phyloP scores from a whole-genome alignment of 1,140 invertebrate genomes.

The Cherax destructor region DNA sequence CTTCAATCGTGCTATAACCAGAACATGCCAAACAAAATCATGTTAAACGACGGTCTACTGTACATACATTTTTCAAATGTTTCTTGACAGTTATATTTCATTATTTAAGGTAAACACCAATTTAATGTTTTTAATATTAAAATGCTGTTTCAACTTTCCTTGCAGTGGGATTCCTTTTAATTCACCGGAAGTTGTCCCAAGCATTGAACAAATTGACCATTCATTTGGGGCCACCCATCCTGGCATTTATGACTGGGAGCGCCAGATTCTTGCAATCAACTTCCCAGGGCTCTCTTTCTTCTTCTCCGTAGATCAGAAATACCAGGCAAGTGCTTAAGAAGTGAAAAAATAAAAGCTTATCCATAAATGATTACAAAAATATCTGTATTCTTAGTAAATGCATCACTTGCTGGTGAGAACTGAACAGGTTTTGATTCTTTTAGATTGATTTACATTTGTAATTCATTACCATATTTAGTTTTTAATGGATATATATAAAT shows the following conservation, averaged over 20 bases:
- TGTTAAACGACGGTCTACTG: no score
- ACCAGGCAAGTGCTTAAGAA: constrained; percentile 80
- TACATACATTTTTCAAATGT: no score
- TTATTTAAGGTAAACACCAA: background rate
- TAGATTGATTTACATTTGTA: no score
- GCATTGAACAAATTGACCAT: constrained; percentile 97
- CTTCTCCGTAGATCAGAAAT: constrained; percentile 95
- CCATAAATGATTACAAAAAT: no score
- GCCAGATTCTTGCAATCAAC: constrained; percentile 94
- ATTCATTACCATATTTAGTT: no score
- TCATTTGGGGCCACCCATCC: constrained; percentile 99
- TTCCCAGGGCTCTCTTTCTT: constrained; percentile 96
- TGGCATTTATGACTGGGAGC: constrained; percentile 95
- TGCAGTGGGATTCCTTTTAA: constrained; percentile 93
- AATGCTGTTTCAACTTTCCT: background rate
- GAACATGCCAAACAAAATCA: no score
- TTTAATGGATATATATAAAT: no score
- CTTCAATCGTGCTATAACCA: no score
- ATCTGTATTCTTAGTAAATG: no score
- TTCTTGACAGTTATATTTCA: no score
- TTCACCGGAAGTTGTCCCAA: constrained; percentile 94
- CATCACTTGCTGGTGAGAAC: no score
- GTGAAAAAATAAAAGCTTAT: background rate
- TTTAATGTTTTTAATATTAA: background rate
- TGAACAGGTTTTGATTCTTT: no score